These are phyloP conservation scores for Paracanthobrama guichenoti DNA, from an alignment of 2,113 vertebrate genomes.

Conservation along the genomic window DNA sequence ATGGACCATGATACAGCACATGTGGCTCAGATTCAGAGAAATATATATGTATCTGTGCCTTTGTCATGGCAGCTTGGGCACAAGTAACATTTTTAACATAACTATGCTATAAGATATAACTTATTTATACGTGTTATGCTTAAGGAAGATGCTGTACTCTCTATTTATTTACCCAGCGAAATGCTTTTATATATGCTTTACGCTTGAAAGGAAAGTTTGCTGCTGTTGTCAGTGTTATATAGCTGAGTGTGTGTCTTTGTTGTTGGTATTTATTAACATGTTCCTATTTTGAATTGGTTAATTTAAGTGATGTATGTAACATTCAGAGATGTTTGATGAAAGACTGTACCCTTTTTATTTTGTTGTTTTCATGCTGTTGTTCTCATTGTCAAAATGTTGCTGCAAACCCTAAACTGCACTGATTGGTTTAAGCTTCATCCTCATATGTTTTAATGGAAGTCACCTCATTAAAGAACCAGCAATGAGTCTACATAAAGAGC, in stretches of 20 bases:
- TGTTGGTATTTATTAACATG: conserved; percentile 23
- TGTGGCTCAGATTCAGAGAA: background rate
- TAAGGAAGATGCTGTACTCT: background rate
- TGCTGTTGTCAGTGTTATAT: background rate
- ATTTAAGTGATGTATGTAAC: background rate
- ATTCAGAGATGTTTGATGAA: background rate
- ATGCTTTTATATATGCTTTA: background rate
- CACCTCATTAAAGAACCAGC: conserved; percentile 33
- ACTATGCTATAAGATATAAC: background rate
- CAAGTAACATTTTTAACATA: background rate
- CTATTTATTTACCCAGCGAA: background rate
- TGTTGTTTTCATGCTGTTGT: background rate
- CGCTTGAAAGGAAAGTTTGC: conserved; percentile 12
- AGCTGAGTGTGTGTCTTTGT: background rate
- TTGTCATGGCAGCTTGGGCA: conserved; percentile 20
- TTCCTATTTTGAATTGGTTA: background rate
- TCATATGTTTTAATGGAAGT: conserved; percentile 17
- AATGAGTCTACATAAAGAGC: background rate
- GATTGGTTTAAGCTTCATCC: background rate
- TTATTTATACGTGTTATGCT: background rate
- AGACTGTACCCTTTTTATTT: background rate
- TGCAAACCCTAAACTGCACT: background rate
- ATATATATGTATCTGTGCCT: conserved; percentile 23
- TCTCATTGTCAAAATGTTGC: background rate
- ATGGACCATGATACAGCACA: background rate